Percentiles rank a stretch among this genome's conserved stretches.
These are phyloP conservation scores for Gyrodactylus salaris DNA, from an alignment of 1,140 invertebrate species.

Conservation along the genomic window DNA sequence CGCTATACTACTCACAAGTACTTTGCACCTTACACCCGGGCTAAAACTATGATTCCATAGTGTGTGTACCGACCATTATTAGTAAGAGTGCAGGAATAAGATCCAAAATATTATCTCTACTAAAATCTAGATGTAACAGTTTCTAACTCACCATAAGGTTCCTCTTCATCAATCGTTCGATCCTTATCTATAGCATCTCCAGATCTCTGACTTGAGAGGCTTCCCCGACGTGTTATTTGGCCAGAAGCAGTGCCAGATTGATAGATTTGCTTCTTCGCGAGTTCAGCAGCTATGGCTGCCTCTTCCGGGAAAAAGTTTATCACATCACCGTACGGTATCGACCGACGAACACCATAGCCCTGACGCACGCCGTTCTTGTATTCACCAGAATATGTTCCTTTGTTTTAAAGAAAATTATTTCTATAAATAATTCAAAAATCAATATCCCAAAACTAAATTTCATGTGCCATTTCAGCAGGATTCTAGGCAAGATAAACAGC, in stretches of 20 bases:
- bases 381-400: conserved; percentile 6
- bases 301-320: conserved; percentile 1
- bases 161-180: not conserved
- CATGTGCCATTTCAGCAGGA: not conserved
- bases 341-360: conserved; percentile 2
- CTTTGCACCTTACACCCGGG: no score
- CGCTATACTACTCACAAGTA: no score
- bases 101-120: no score
- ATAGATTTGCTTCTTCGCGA: not conserved
- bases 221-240: not conserved
- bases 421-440: not conserved
- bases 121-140: no score
- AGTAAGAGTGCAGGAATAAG: no score
- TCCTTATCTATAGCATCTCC: not conserved
- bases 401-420: no score
- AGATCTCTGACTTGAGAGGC: not conserved
- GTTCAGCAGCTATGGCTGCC: not conserved
- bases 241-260: not conserved
- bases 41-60: no score
- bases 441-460: not conserved
- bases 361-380: not conserved
- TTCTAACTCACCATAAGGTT: not conserved
- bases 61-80: no score
- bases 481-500: no score
- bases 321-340: conserved; percentile 4